A percentile compares a stretch with the other conserved stretches of the same genome.
phyloP scores from a whole-genome alignment of 2,888 invertebrate genomes.

The Sepioteuthis lessoniana region DNA sequence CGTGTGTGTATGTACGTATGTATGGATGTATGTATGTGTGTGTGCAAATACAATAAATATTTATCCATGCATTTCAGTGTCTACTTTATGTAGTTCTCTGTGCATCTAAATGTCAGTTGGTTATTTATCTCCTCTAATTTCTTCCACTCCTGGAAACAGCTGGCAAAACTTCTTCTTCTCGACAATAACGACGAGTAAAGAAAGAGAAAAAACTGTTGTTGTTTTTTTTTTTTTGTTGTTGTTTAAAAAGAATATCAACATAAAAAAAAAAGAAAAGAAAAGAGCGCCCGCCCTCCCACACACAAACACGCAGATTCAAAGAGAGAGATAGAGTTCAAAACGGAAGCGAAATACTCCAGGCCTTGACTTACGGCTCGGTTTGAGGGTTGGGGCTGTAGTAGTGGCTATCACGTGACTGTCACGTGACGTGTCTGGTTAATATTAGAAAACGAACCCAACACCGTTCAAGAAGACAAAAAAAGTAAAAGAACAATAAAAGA shows the following conservation, averaged over 20 bases:
- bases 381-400: neutral
- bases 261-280: neutral
- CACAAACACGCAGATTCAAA: neutral
- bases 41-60: too few relatives aligned
- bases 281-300: neutral
- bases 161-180: neutral
- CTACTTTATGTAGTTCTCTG: too few relatives aligned
- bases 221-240: too few relatives aligned
- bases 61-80: too few relatives aligned
- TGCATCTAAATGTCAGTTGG: too few relatives aligned
- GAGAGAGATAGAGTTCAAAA: neutral
- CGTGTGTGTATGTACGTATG: neutral
- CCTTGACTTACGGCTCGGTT: neutral
- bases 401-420: constrained; percentile 16
- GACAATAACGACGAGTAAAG: neutral
- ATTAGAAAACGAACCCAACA: neutral
- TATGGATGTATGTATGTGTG: too few relatives aligned
- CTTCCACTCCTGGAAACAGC: neutral
- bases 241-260: neutral
- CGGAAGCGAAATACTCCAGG: neutral
- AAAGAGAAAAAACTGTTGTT: neutral
- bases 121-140: neutral
- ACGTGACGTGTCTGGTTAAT: neutral
- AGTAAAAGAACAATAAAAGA: neutral
- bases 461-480: neutral